These are phyloP conservation scores for Itoplectis maculator DNA, from an alignment of 2,888 invertebrate genomes.

Conservation along the genomic window DNA sequence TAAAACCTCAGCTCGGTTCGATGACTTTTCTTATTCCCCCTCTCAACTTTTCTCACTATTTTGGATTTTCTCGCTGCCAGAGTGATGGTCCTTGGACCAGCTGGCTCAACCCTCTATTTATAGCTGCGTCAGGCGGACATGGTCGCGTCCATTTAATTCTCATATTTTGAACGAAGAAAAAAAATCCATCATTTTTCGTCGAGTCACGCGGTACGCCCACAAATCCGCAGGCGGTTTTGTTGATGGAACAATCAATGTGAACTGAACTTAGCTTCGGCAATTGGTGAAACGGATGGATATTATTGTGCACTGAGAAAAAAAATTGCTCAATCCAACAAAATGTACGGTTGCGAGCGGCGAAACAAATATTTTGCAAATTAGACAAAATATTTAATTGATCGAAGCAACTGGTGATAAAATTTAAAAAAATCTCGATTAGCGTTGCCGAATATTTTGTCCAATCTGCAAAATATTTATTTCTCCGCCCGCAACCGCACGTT, in stretches of 20 bases:
- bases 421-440: no score
- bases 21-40: constrained; percentile 4
- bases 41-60: neutral
- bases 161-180: neutral
- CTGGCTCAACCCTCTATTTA: neutral
- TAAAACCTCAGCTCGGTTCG: neutral
- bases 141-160: constrained; percentile 7
- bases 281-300: neutral
- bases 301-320: no score
- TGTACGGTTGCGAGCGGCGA: no score
- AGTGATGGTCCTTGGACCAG: neutral
- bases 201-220: constrained; percentile 10
- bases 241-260: neutral
- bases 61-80: neutral
- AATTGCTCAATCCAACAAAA: no score
- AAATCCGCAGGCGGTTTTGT: neutral
- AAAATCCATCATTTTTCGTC: neutral
- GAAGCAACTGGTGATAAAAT: no score
- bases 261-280: neutral
- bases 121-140: neutral
- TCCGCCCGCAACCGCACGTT: no score
- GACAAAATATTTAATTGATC: no score
- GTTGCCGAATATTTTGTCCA: no score
- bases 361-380: no score
- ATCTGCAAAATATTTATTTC: no score